Conservation (phyloP, 2,888 invertebrate species). For the Macrosiphum euphorbiae region DNA sequence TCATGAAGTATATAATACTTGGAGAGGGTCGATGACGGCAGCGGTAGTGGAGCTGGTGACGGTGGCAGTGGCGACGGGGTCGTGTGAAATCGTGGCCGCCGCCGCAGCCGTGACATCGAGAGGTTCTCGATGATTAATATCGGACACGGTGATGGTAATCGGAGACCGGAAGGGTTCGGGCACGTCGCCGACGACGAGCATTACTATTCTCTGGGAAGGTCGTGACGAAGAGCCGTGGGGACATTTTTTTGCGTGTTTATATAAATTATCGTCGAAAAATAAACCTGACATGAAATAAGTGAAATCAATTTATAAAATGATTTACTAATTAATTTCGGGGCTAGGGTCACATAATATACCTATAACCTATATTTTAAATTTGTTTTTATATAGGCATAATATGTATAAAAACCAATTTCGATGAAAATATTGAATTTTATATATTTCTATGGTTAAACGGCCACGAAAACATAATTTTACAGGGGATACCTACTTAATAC, state of each 20-base stretch:
- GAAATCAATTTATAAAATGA: not conserved
- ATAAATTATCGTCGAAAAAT: conserved; percentile 4
- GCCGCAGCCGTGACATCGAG: conserved; percentile 45
- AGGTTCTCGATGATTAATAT: conserved; percentile 61
- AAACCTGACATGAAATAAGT: not conserved
- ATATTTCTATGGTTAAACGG: not conserved
- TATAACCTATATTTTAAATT: not conserved
- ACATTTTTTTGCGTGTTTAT: conserved; percentile 29
- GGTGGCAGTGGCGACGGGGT: conserved; percentile 25
- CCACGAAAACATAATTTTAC: not conserved
- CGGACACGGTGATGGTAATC: conserved; percentile 56
- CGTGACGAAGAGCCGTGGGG: not conserved
- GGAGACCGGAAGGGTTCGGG: conserved; percentile 59
- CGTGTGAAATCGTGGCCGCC: conserved; percentile 61
- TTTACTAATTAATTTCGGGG: not conserved
- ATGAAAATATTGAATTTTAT: not conserved
- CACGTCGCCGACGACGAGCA: conserved; percentile 34
- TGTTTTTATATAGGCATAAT: not conserved
- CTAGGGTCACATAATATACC: not conserved
- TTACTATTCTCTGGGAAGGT: not conserved
- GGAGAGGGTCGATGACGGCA: not conserved
- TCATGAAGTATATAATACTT: not conserved
- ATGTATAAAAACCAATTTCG: not conserved
- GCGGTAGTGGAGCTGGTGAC: not conserved
- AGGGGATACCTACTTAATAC: not conserved